These are phyloP conservation scores for Daphoenositta chrysoptera DNA, from an alignment of 2,113 vertebrate genomes.

Conservation along the genomic window DNA sequence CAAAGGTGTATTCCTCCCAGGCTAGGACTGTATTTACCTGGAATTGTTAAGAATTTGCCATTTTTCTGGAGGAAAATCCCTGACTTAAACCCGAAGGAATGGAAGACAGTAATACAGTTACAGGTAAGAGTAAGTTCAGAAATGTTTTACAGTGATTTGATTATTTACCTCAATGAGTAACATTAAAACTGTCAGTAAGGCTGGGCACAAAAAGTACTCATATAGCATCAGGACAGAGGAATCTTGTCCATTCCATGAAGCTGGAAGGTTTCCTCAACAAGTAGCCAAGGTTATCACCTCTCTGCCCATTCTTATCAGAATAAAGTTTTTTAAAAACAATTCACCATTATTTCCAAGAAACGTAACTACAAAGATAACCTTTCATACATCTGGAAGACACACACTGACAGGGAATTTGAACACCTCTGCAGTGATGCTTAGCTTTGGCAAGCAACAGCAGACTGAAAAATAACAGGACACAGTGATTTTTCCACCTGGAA, in stretches of 20 bases:
- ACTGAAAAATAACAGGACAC: not conserved
- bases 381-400: rapidly evolving
- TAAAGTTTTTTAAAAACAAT: not conserved
- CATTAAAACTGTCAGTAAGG: not conserved
- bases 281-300: not conserved
- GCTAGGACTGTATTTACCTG: not conserved
- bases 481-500: not conserved
- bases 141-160: not conserved
- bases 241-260: not conserved
- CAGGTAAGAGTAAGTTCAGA: not conserved
- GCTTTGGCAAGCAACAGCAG: not conserved
- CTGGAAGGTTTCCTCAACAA: not conserved
- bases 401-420: not conserved
- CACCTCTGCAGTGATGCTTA: not conserved
- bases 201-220: too few species aligned
- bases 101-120: not conserved
- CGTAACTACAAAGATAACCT: not conserved
- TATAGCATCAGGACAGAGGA: not conserved
- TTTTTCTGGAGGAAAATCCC: not conserved
- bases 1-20: not conserved
- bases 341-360: not conserved
- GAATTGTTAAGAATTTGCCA: not conserved
- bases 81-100: rapidly evolving
- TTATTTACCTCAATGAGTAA: not conserved
- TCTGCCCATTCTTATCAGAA: not conserved